These are phyloP conservation scores for Drosophila maculinotata DNA, from an alignment of 2,888 invertebrate species.

Conservation along the genomic window DNA sequence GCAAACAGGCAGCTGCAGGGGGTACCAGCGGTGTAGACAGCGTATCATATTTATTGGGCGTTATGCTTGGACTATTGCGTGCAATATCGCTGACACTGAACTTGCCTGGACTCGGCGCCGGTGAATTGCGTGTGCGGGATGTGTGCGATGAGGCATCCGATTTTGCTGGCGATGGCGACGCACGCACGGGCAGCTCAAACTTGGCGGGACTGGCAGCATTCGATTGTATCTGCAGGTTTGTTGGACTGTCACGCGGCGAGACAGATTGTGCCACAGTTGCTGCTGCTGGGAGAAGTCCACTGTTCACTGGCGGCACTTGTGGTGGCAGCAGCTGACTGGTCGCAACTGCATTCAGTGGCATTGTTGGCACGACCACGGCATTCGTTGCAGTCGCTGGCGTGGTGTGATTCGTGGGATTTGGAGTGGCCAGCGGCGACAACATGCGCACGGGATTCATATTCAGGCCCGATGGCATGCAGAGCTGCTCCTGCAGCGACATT, in stretches of 20 bases:
- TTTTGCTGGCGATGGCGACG: constrained; percentile 87
- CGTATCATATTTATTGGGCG: constrained; percentile 83
- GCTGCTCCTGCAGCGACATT: constrained; percentile 83
- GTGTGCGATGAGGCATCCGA: constrained; percentile 87
- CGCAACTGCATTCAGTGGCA: constrained; percentile 15
- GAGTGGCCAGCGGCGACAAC: constrained; percentile 82
- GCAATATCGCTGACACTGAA: constrained; percentile 84
- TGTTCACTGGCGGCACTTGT: constrained; percentile 31
- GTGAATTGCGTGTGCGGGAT: constrained; percentile 86
- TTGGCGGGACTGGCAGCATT: constrained; percentile 85
- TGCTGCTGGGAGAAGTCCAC: constrained; percentile 5
- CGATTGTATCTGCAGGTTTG: constrained; percentile 83
- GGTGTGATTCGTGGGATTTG: constrained; percentile 76
- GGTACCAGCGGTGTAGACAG: constrained; percentile 61
- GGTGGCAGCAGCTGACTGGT: constrained; percentile 54
- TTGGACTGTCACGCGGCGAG: constrained; percentile 85
- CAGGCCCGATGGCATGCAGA: constrained; percentile 84
- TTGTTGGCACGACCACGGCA: constrained; percentile 26
- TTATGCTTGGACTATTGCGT: constrained; percentile 84
- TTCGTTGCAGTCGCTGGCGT: constrained; percentile 39
- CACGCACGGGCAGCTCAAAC: constrained; percentile 87
- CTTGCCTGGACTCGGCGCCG: constrained; percentile 86
- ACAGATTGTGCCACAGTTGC: constrained; percentile 51
- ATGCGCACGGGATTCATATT: constrained; percentile 85
- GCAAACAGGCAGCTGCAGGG: constrained; percentile 65